Base-by-base conservation (phyloP, 2,888 invertebrate genomes). In the Caenorhabditis plicata region DNA sequence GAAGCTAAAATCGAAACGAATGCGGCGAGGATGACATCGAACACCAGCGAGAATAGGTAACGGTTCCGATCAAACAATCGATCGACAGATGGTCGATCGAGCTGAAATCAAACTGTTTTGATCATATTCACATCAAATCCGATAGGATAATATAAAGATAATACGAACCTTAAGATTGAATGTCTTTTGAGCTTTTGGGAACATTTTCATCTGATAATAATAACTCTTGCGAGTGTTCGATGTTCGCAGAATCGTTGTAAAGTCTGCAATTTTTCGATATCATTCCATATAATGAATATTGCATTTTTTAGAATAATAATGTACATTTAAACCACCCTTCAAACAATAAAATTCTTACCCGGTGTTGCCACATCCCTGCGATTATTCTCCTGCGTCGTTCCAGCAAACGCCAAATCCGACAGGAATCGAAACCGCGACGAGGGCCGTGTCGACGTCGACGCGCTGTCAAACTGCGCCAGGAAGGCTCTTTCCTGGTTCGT, bases 61-160 rank as follows among this genome's bases (percentile, higher is more conserved):
- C 91, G 84, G 83, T 94, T 95, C 48, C 84, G 87, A 83, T 98
- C 98, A 71, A 98, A 88, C 15, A 96, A 85, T 1, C 95, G 92
- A 82, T 94, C 85, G 38, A 98, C 84, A 68, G 92, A 90, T 44
- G 98, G 85, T 39, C 98, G 87, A 82, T 98, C 95, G 86, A 95
- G 90, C 46, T 89, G 87, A 48, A 25, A 29, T 20, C 17, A 25
- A 25, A 7, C n/a, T 5, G n/a, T n/a, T n/a, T n/a, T n/a, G n/a
- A 19, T 22, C 7, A 9, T 42, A n/a, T 19, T 42, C 42, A n/a
- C n/a, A n/a, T n/a, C n/a, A n/a, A n/a, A n/a, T n/a, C n/a, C n/a
- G n/a, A n/a, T n/a, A n/a, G n/a, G n/a, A n/a, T n/a, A 20, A 8
- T 17, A 17, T 5, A 23, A 17, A 11, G 15, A 36, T 8, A 20